Conservation (phyloP, 2,888 invertebrate species). For the Nomada ferruginata region DNA sequence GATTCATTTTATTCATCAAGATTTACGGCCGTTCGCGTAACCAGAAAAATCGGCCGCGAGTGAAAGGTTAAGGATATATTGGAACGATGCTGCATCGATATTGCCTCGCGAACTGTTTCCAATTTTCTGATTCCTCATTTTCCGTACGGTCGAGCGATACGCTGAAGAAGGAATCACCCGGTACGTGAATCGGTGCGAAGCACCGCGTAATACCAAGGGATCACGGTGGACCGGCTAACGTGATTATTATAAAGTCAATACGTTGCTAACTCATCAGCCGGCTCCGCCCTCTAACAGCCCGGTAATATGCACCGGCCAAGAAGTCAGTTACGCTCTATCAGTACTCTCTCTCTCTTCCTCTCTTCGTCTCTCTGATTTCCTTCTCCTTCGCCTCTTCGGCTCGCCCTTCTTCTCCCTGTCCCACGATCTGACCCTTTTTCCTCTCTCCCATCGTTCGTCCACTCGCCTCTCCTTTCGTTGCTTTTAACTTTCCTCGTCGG, state of each 20-base stretch:
- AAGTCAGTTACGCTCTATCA: slow-evolving; percentile 82
- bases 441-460: slow-evolving; percentile 39
- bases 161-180: slow-evolving; percentile 70
- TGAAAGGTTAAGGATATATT: not conserved
- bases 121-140: slow-evolving; percentile 3
- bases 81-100: not conserved
- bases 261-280: slow-evolving; percentile 84
- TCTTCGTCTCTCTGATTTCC: slow-evolving; percentile 31
- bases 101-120: not conserved
- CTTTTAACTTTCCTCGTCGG: slow-evolving; percentile 14
- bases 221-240: slow-evolving; percentile 81
- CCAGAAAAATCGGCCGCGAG: not conserved
- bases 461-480: not conserved
- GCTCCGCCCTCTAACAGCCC: slow-evolving; percentile 84
- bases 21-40: slow-evolving; percentile 14
- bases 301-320: slow-evolving; percentile 83
- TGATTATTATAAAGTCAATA: slow-evolving; percentile 85
- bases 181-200: slow-evolving; percentile 76
- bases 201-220: slow-evolving; percentile 78
- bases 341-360: slow-evolving; percentile 65
- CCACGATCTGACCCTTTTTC: slow-evolving; percentile 31
- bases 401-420: slow-evolving; percentile 20
- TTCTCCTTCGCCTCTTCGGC: slow-evolving; percentile 24
- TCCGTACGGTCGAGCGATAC: not conserved
- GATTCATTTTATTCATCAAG: slow-evolving; percentile 9